Evolutionary conservation across 2,888 invertebrate genomes (phyloP), one percentile per base, ranked within the genome.

Genomic region (Deilephila elpenor): DNA sequence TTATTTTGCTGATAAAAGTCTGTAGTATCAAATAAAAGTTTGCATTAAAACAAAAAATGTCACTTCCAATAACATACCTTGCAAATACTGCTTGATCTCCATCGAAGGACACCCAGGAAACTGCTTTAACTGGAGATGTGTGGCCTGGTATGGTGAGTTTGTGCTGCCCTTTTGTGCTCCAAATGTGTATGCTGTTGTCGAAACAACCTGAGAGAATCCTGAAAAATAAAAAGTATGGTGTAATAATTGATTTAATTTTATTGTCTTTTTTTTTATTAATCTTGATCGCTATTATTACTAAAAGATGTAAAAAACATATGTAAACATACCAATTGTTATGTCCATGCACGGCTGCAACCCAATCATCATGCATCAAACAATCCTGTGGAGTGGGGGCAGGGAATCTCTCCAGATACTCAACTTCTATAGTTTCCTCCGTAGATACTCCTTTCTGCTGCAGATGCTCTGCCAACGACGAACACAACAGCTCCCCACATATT

Each of bases 331-430:
- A 98, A 86, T 96, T 96, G 60, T 95, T 96, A 76, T 95, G 93
- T 60, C 96, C 95, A 81, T 97, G 96, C 0, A 99, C 96, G 62
- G 98, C 96, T 29, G 98, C 97, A n/a, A 99, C 98, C 99, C 99
- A 99, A 88, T 99, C 99, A 91, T 99, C 98, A 84, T 99, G 99
- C 88, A 98, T 95, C 78, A 99, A 94, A 87, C 98, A 98, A 88
- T 99, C 98, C 86, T 98, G 96, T 0, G 99, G 99, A 84, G 98
- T 96, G 0, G 99, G 99, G 0, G 99, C 97, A 17, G 99, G 98
- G 80, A 97, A 97, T 80, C 97, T 96, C 87, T 98, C 97, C 32
- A 99, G 94, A 91, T 99, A 99, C 91, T 99, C 99, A 71, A 99
- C 96, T 78, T 98, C 97, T 78, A 99, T 93, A 14, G 98, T 97